Evolutionary conservation across 2,888 invertebrate genomes (phyloP), one percentile per base, ranked within the genome.

Genomic region (Callinectes sapidus): DNA sequence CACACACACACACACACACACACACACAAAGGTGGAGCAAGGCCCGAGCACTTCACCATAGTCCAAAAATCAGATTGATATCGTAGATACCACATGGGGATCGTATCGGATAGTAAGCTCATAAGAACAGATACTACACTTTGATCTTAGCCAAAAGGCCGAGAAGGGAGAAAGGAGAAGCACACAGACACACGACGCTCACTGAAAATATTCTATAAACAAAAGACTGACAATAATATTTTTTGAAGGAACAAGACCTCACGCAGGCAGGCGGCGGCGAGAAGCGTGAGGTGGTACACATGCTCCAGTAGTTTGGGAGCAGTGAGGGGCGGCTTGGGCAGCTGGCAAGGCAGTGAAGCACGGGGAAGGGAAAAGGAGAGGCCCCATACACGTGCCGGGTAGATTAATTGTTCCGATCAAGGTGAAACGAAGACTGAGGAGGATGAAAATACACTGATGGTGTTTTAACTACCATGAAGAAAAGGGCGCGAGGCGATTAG

Each of bases 361-460:
- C 81, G 81, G 32, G 81, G 32, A 35, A 16, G 23, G 71, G n/a
- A 23, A 32, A 77, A 14, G 81, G 81, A 18, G 10, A 35, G 81
- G 35, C 32, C 32, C 81, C 16, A 35, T 32, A 35, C 81, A 81
- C 81, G 35, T 81, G 81, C 32, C 81, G 81, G 32, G 14, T 81
- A 81, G 81, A 81, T 81, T 81, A 81, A 81, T 81, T 81, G 81
- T 35, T n/a, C 35, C 81, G 81, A 81, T 81, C 81, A 81, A 81
- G 81, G 81, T 32, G 81, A 81, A 35, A 35, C 81, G 81, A 81
- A 81, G 81, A 81, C 81, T 81, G 35, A 81, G 35, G 35, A 81
- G 81, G 81, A 81, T 81, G 81, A 81, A 81, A 81, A 81, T 81
- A 81, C 81, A 35, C 28, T 81, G 35, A 81, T 81, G 35, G 35